phyloP scores from a whole-genome alignment of 2,113 vertebrate species.

The Gasterosteus aculeatus region DNA sequence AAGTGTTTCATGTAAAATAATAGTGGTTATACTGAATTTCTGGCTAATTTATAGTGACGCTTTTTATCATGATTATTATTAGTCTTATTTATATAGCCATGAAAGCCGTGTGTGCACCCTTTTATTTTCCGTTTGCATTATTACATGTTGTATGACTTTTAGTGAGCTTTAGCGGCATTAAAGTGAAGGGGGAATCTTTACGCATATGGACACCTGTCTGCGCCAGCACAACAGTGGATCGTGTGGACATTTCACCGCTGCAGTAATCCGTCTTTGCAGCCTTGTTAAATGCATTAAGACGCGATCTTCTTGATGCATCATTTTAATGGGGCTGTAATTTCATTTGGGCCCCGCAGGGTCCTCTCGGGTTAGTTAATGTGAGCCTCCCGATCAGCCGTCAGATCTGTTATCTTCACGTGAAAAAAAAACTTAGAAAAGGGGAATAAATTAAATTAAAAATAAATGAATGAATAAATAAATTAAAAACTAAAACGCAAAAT shows the following conservation, averaged over 20 bases:
- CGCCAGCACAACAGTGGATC: background rate
- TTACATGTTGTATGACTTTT: conserved; percentile 1
- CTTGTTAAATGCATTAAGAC: conserved; percentile 41
- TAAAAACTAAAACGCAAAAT: background rate
- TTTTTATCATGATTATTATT: background rate
- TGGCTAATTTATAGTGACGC: background rate
- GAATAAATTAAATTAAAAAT: no score
- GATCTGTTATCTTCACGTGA: conserved; percentile 36
- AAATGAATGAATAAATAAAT: background rate
- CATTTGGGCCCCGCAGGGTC: conserved; percentile 51
- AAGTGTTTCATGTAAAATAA: background rate
- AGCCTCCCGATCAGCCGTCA: conserved; percentile 54
- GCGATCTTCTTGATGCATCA: conserved; percentile 58
- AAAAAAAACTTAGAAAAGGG: background rate
- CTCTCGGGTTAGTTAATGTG: conserved; percentile 55
- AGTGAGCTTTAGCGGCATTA: background rate
- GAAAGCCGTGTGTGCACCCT: background rate
- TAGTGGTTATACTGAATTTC: background rate
- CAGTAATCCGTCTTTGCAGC: conserved; percentile 13
- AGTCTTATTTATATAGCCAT: background rate
- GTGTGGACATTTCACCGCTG: background rate
- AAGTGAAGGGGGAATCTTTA: background rate
- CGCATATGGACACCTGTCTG: background rate
- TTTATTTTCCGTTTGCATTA: background rate
- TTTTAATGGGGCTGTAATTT: conserved; percentile 60